A percentile compares a stretch with the other conserved stretches of the same genome.
These are phyloP conservation scores for Brachypterus glaber DNA, from an alignment of 2,888 invertebrate genomes.

Conservation along the genomic window DNA sequence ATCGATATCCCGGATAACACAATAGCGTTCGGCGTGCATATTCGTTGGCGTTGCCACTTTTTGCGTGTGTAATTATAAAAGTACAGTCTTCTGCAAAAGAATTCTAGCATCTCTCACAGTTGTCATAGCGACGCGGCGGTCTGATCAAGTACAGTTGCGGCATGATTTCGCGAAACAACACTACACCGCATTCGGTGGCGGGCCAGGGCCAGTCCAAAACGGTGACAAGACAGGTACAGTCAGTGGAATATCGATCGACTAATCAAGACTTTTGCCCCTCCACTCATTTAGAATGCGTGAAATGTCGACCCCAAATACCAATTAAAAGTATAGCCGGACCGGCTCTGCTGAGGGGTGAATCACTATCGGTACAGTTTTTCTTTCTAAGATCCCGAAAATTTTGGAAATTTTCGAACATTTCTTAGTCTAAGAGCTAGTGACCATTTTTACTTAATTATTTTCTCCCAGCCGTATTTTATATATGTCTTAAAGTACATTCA, in stretches of 20 bases:
- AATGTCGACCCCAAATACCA: slow-evolving; percentile 25
- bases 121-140: slow-evolving; percentile 39
- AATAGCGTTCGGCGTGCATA: no score
- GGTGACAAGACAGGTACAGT: slow-evolving; percentile 40
- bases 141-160: slow-evolving; percentile 37
- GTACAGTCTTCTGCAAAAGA: slow-evolving; percentile 38
- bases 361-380: no score
- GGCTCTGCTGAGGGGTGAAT: no score
- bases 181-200: slow-evolving; percentile 16
- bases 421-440: no score
- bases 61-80: slow-evolving; percentile 42
- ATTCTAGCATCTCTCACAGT: slow-evolving; percentile 33
- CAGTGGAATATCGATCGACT: slow-evolving; percentile 40
- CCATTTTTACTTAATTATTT: no score
- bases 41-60: slow-evolving; percentile 38
- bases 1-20: no score
- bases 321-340: slow-evolving; percentile 18
- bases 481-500: no score
- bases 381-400: no score
- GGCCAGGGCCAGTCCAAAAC: slow-evolving; percentile 22
- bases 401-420: no score
- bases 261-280: slow-evolving; percentile 38
- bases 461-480: no score
- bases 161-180: slow-evolving; percentile 39
- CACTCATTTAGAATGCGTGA: slow-evolving; percentile 37